Conservation (phyloP, 2,113 vertebrate species). For the Felis catus region DNA sequence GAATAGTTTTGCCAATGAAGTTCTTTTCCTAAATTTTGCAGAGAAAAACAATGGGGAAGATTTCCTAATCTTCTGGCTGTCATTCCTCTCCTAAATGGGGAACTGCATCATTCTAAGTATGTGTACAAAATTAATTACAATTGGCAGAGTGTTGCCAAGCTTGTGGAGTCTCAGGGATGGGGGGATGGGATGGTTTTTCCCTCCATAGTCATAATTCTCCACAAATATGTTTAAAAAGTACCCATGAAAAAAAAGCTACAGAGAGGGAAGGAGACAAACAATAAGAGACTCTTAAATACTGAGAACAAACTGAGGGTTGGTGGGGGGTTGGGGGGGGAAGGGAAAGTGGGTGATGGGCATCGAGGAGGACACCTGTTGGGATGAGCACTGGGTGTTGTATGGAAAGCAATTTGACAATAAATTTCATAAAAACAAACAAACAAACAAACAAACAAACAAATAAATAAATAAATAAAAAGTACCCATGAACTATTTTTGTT, state of each 20-base stretch:
- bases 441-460: too few relatives aligned
- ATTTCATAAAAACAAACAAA: too few relatives aligned
- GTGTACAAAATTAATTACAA: conserved; percentile 61
- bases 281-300: too few relatives aligned
- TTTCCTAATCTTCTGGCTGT: conserved; percentile 57
- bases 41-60: not conserved
- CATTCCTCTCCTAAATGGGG: not conserved
- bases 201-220: not conserved
- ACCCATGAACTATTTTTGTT: conserved; percentile 32
- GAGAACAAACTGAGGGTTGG: too few relatives aligned
- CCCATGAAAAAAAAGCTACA: not conserved
- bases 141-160: conserved; percentile 35
- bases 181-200: not conserved
- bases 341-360: too few relatives aligned
- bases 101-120: conserved; percentile 2
- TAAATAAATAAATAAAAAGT: not conserved
- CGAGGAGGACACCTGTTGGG: too few relatives aligned
- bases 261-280: too few relatives aligned
- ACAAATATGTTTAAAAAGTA: conserved; percentile 37
- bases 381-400: too few relatives aligned
- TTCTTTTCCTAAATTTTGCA: not conserved
- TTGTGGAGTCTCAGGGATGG: not conserved
- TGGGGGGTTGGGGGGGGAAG: too few relatives aligned
- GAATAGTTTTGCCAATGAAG: not conserved
- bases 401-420: too few relatives aligned